These are phyloP conservation scores for Fregata magnificens DNA, from an alignment of 2,113 vertebrate genomes.

Conservation along the genomic window DNA sequence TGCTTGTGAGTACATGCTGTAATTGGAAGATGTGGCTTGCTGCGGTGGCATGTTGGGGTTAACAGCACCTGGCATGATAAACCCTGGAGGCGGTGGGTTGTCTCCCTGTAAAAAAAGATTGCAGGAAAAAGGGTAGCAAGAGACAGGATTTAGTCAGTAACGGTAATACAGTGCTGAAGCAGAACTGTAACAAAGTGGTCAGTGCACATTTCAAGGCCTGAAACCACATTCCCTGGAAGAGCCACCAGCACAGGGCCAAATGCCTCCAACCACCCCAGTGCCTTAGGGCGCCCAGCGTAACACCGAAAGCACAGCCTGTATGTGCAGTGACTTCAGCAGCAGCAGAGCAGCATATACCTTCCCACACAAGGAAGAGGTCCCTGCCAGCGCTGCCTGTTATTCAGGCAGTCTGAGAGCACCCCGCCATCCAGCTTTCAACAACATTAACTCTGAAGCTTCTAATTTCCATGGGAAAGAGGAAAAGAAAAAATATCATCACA, in stretches of 20 bases:
- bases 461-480: neutral
- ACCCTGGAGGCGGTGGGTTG: slow-evolving; percentile 78
- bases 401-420: neutral
- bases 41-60: slow-evolving; percentile 57
- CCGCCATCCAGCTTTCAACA: neutral
- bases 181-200: neutral
- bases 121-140: neutral
- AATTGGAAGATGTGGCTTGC: slow-evolving; percentile 60
- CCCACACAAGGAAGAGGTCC: neutral
- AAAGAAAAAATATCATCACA: neutral
- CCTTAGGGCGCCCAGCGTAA: neutral
- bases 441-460: neutral
- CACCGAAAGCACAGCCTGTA: neutral
- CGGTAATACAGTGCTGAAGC: neutral
- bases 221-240: neutral
- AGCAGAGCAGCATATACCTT: neutral
- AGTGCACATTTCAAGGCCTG: neutral
- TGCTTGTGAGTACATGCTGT: slow-evolving; percentile 76
- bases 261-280: neutral
- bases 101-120: slow-evolving; percentile 77
- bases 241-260: neutral
- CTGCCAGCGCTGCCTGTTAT: neutral
- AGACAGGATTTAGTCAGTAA: neutral
- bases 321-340: neutral
- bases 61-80: slow-evolving; percentile 73